Percentiles rank a stretch among this genome's conserved stretches.
Evolutionary conservation across 2,797 vertebrate genomes (phyloP).

Genomic region (Enoplosus armatus): DNA sequence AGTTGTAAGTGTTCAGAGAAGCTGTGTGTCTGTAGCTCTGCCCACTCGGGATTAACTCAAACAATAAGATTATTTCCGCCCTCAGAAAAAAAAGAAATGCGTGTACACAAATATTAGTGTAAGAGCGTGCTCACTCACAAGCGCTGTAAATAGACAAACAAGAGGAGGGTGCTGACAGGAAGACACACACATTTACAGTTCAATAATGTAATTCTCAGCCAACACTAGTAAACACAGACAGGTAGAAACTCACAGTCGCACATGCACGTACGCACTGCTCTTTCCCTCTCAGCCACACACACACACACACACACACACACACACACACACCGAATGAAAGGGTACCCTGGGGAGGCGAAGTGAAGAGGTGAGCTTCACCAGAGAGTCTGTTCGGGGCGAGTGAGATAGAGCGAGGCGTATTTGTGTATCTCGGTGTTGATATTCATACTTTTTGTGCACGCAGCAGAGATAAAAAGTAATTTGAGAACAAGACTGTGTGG

Average conservation of each 20-base stretch:
- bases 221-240: slow-evolving; percentile 13
- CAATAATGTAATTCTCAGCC: slow-evolving; percentile 18
- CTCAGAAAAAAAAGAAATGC: slow-evolving; percentile 28
- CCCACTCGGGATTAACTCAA: slow-evolving; percentile 61
- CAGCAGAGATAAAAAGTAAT: background rate
- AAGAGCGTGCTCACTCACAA: background rate
- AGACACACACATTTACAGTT: slow-evolving; percentile 25
- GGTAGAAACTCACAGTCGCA: background rate
- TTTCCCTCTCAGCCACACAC: background rate
- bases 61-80: slow-evolving; percentile 58
- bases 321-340: background rate
- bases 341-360: slow-evolving; percentile 26
- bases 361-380: slow-evolving; percentile 14
- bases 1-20: slow-evolving; percentile 10
- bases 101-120: slow-evolving; percentile 51
- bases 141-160: slow-evolving; percentile 40
- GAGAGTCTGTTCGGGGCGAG: background rate
- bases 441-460: slow-evolving; percentile 2
- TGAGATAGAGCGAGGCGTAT: background rate
- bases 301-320: background rate
- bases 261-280: background rate
- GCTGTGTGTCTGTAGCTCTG: slow-evolving; percentile 49
- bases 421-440: background rate
- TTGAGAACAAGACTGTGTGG: background rate
- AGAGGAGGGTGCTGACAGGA: slow-evolving; percentile 27